phyloP scores from a whole-genome alignment of 2,888 invertebrate genomes.

The Nycteola revayana region DNA sequence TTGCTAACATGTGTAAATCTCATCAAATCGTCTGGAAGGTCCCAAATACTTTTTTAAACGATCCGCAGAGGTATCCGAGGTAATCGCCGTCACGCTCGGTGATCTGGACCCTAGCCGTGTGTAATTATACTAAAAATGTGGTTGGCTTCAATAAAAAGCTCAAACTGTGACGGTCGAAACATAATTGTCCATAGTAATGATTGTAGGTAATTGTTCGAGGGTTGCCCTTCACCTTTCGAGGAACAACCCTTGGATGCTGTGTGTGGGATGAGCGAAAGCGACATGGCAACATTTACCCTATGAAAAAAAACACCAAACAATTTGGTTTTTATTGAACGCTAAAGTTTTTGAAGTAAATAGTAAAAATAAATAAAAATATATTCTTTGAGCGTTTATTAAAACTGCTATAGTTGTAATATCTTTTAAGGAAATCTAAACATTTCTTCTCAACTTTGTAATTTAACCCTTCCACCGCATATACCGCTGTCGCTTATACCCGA shows the following conservation, averaged over 20 bases:
- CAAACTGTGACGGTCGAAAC: constrained; percentile 67
- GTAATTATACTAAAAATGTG: constrained; percentile 77
- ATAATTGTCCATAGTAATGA: constrained; percentile 77
- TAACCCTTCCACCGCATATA: too few relatives aligned
- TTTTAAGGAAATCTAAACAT: too few relatives aligned
- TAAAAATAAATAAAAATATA: too few relatives aligned
- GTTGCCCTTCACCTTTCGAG: constrained; percentile 71
- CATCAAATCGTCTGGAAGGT: constrained; percentile 33
- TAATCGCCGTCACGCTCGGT: constrained; percentile 49
- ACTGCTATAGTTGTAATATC: too few relatives aligned
- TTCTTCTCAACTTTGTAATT: not conserved
- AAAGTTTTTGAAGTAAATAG: too few relatives aligned
- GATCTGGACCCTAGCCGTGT: constrained; percentile 43
- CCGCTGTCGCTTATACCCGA: constrained; percentile 44
- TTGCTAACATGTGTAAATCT: constrained; percentile 38
- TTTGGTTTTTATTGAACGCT: too few relatives aligned
- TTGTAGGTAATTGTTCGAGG: constrained; percentile 76
- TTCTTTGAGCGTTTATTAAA: too few relatives aligned
- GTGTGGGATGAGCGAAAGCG: constrained; percentile 33
- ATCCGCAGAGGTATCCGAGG: constrained; percentile 36
- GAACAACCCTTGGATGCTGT: constrained; percentile 42
- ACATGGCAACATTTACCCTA: too few relatives aligned
- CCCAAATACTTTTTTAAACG: constrained; percentile 33
- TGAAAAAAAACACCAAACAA: too few relatives aligned
- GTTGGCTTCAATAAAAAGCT: constrained; percentile 72